phyloP scores from a whole-genome alignment of 2,888 invertebrate genomes.

The Temnothorax ravouxi region DNA sequence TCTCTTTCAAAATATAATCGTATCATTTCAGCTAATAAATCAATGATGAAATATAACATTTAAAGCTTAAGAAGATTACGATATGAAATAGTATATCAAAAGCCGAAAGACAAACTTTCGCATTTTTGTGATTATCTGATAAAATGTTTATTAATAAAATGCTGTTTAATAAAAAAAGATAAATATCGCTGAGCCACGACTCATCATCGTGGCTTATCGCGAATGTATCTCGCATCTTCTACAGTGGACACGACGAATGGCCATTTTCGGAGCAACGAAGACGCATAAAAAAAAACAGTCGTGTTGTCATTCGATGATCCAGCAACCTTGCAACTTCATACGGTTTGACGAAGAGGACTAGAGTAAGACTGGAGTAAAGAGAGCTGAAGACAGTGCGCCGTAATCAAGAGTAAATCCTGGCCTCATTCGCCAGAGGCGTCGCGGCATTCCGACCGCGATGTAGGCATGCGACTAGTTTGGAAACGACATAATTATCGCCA shows the following conservation, averaged over 20 bases:
- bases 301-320: constrained; percentile 64
- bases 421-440: constrained; percentile 63
- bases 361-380: constrained; percentile 32
- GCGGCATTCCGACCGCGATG: constrained; percentile 61
- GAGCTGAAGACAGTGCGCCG: constrained; percentile 17
- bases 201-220: constrained; percentile 21
- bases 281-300: constrained; percentile 15
- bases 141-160: background rate
- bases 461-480: constrained; percentile 71
- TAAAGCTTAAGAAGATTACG: background rate
- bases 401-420: constrained; percentile 70
- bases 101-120: background rate
- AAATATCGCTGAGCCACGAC: background rate
- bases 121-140: background rate
- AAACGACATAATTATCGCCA: constrained; percentile 73
- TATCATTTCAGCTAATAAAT: background rate
- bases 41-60: background rate
- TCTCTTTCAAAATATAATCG: background rate
- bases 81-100: background rate
- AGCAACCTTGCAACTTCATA: constrained; percentile 68
- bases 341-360: constrained; percentile 50
- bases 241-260: constrained; percentile 12
- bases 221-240: constrained; percentile 1
- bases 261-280: constrained; percentile 58
- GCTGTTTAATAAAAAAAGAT: background rate